Conservation (phyloP, 2,113 vertebrate genomes). For the Penelope pileata region DNA sequence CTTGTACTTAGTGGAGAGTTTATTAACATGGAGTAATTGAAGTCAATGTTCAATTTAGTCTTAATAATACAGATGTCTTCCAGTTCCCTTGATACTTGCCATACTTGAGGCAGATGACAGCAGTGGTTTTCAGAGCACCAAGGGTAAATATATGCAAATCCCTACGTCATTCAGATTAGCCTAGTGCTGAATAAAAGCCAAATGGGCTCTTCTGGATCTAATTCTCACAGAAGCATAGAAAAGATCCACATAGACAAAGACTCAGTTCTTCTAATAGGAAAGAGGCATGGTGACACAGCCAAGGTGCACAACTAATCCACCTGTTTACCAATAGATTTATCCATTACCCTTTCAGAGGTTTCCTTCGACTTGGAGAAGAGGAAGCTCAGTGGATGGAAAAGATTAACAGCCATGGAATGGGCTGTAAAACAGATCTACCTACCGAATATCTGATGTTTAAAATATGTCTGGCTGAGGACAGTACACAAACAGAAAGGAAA, state of each 20-base stretch:
- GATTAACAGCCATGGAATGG: not conserved
- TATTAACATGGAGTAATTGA: slow-evolving; percentile 35
- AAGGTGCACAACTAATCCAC: not conserved
- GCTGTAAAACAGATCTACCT: not conserved
- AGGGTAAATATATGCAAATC: slow-evolving; percentile 45
- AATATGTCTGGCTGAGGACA: not conserved
- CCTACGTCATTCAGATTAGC: not conserved
- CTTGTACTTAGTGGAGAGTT: not conserved
- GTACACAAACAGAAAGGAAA: not conserved
- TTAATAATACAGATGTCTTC: slow-evolving; percentile 29
- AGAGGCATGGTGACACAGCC: not conserved
- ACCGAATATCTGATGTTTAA: not conserved
- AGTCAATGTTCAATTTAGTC: slow-evolving; percentile 49
- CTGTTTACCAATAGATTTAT: not conserved
- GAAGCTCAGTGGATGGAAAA: not conserved
- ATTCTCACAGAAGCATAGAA: not conserved
- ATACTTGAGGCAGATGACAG: not conserved
- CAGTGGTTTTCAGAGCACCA: slow-evolving; percentile 7
- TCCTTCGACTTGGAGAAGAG: not conserved
- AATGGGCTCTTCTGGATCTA: not conserved
- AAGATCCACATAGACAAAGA: not conserved
- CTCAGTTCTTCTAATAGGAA: not conserved
- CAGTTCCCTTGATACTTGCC: not conserved
- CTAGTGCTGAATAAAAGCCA: not conserved
- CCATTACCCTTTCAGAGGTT: not conserved